These are phyloP conservation scores for Euglossa dilemma DNA, from an alignment of 1,140 invertebrate species.

Conservation along the genomic window DNA sequence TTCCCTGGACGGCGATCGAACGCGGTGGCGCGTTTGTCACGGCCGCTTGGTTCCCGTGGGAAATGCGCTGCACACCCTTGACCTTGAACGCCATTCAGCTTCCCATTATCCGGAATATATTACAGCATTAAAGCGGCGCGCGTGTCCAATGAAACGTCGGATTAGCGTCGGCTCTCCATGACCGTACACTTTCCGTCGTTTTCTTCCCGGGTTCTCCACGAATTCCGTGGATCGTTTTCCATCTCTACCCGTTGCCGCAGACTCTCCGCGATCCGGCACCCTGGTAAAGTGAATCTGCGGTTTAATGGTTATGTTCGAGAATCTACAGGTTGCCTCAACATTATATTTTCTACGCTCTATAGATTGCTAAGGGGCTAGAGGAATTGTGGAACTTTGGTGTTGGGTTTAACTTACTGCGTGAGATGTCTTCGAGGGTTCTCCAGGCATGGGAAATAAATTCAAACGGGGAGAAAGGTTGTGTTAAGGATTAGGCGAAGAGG, in stretches of 20 bases:
- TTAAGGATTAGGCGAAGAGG: too few relatives aligned
- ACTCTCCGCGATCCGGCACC: neutral
- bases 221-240: neutral
- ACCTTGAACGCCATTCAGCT: slow-evolving; percentile 52
- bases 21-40: slow-evolving; percentile 24
- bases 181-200: neutral
- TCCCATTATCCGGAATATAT: slow-evolving; percentile 54
- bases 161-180: slow-evolving; percentile 9
- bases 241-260: neutral
- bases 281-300: neutral
- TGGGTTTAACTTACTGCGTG: too few relatives aligned
- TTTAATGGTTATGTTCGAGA: neutral
- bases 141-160: slow-evolving; percentile 30
- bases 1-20: slow-evolving; percentile 20
- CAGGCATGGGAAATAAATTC: too few relatives aligned
- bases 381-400: too few relatives aligned
- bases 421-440: too few relatives aligned
- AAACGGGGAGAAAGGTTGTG: too few relatives aligned
- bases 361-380: too few relatives aligned
- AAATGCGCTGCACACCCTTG: slow-evolving; percentile 41
- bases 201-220: neutral
- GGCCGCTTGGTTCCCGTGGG: slow-evolving; percentile 3
- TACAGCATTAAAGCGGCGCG: slow-evolving; percentile 48
- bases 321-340: neutral
- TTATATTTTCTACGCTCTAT: too few relatives aligned